phyloP scores from a whole-genome alignment of 2,113 vertebrate species.

The Stictonetta naevosa region DNA sequence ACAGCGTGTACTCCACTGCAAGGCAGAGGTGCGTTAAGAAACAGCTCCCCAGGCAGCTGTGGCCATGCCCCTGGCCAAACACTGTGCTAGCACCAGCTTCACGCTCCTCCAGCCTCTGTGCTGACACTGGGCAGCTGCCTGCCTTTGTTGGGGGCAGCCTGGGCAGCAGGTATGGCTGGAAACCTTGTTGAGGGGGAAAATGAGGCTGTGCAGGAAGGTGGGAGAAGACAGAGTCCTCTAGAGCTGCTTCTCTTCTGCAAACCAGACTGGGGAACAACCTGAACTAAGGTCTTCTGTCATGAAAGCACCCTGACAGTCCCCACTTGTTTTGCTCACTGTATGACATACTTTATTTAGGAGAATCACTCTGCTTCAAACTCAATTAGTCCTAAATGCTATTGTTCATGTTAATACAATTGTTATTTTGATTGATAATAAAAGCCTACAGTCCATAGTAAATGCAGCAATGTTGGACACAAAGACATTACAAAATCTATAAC shows the following conservation, averaged over 20 bases:
- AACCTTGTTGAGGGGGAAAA: neutral
- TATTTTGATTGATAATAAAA: constrained; percentile 77
- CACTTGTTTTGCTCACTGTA: neutral
- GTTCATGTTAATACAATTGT: constrained; percentile 74
- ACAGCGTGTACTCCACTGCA: accelerated
- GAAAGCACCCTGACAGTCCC: neutral
- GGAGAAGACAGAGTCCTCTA: neutral
- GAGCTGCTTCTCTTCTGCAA: neutral
- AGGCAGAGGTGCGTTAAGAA: neutral
- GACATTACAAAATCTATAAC: constrained; percentile 78
- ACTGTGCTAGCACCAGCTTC: neutral
- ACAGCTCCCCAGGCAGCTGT: neutral
- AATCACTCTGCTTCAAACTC: constrained; percentile 38
- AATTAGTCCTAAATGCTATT: constrained; percentile 58
- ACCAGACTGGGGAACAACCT: neutral
- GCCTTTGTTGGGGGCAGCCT: neutral
- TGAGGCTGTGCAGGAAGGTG: neutral
- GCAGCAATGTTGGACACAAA: constrained; percentile 62
- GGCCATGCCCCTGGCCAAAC: neutral
- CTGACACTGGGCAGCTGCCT: accelerated
- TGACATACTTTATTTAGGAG: constrained; percentile 13
- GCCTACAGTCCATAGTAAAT: constrained; percentile 64
- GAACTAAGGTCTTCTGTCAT: neutral
- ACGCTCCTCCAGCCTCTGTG: neutral
- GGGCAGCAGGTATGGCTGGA: accelerated